Evolutionary conservation across 2,888 invertebrate genomes (phyloP), one percentile per base, ranked within the genome.

Genomic region (Leucozona laternaria): DNA sequence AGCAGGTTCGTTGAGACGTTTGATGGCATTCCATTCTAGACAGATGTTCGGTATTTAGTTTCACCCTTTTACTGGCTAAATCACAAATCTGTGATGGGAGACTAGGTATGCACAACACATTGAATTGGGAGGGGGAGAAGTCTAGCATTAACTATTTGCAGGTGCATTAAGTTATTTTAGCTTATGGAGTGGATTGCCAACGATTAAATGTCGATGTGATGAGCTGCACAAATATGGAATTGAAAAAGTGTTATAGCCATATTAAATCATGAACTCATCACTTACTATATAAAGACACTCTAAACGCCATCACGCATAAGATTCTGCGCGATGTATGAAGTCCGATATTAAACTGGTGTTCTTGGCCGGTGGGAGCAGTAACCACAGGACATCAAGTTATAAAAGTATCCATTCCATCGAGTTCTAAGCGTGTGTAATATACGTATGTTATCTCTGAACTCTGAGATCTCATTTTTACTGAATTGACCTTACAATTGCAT

Each of bases 21-120:
- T 78, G 86, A 86, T 86, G 82, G 82, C 86, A 86, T 86, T 86
- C 86, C 86, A 82, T 82, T 86, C 82, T 70, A 75, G 86, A 86
- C 86, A 86, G 86, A 86, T 86, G 86, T 86, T 86, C 71, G 82
- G 78, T 86, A 86, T 82, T 79, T 82, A 78, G 78, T 82, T 82
- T 86, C 86, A 86, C 86, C 86, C 86, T 86, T 86, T 55, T 68
- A 70, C 78, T 71, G 28, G 81, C 48, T 72, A 31, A 66, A 66
- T 64, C 70, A 53, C 25, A 53, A 53, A 68, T 68, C 53, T 50
- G 37, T 68, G 68, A 20, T 43, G 25, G 40, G 31, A 17, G 31
- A 34, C 37, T 25, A 20, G 6, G 4, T 5, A n/a, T n/a, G n/a
- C n/a, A n/a, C n/a, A n/a, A n/a, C n/a, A n/a, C n/a, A n/a, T n/a